Base-by-base conservation (phyloP, 2,888 invertebrate species). In the Vannuccia rotundouncinata region DNA sequence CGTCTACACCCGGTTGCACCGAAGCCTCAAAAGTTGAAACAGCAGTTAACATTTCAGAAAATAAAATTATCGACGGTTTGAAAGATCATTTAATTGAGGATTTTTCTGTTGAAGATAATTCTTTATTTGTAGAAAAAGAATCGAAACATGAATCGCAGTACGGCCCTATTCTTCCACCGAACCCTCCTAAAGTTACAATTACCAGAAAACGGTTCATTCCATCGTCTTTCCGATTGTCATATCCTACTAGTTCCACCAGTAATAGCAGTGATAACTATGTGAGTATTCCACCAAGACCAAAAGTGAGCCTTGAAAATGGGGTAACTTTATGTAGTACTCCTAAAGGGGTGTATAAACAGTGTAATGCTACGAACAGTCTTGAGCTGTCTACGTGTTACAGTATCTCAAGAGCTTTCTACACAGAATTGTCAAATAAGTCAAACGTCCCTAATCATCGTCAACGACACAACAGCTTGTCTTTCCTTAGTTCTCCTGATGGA, bases 121-220 rank as follows among this genome's bases (percentile, higher is more conserved):
- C n/a, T n/a, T n/a, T n/a, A n/a, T n/a, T n/a, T n/a, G n/a, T n/a
- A n/a, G n/a, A n/a, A n/a, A n/a, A n/a, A n/a, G n/a, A n/a, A n/a
- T n/a, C n/a, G n/a, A n/a, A n/a, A n/a, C n/a, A n/a, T n/a, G n/a
- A n/a, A n/a, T n/a, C n/a, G n/a, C n/a, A n/a, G n/a, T n/a, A 17
- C 17, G 66, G 2, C 13, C 27, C 25, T 25, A 2, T 25, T 2
- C 10, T 25, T 10, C 25, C 75, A 5, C 30, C 10, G n/a, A 75
- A 27, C 29, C 75, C 75, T 25, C 75, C 75, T n/a, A 75, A 75
- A 31, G 31, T 75, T 13, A 29, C 29, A 75, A 75, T 75, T 75
- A 29, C 29, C 5, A 29, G 75, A 31, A 75, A 75, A 75, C 66
- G 66, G 5, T 66, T 66, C 25, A 27, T 66, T 13, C 75, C 75